These are phyloP conservation scores for Lochmaea crataegi DNA, from an alignment of 2,888 invertebrate species.

Conservation along the genomic window DNA sequence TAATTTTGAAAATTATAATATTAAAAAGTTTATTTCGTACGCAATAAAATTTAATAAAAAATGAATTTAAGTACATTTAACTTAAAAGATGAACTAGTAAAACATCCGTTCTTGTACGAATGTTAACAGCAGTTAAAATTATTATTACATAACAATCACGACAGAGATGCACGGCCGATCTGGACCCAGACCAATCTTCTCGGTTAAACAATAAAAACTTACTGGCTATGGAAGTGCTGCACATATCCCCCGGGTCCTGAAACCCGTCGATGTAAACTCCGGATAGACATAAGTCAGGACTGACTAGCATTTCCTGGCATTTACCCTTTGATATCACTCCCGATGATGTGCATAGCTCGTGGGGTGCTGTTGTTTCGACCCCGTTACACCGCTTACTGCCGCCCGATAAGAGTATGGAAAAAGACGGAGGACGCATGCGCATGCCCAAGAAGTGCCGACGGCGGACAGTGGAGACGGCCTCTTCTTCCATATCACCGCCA, in stretches of 20 bases:
- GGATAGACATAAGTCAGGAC: slow-evolving; percentile 66
- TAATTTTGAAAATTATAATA: no score
- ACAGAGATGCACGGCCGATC: slow-evolving; percentile 35
- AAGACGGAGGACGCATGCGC: slow-evolving; percentile 57
- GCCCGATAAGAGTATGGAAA: slow-evolving; percentile 50
- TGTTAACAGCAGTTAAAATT: background rate
- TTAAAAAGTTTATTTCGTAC: no score
- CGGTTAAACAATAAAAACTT: slow-evolving; percentile 53
- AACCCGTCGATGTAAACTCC: slow-evolving; percentile 67
- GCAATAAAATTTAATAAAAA: no score
- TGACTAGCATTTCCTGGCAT: slow-evolving; percentile 65
- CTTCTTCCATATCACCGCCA: slow-evolving; percentile 19
- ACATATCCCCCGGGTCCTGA: slow-evolving; percentile 67
- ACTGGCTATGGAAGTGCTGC: slow-evolving; percentile 66
- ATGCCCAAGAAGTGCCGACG: slow-evolving; percentile 34
- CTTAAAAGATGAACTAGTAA: no score
- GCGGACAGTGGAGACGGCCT: slow-evolving; percentile 14
- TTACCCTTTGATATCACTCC: slow-evolving; percentile 61
- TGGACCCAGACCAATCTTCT: slow-evolving; percentile 32
- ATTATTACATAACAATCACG: slow-evolving; percentile 39
- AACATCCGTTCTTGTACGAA: no score
- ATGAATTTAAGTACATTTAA: no score
- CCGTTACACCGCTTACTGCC: slow-evolving; percentile 61
- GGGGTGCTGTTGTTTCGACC: slow-evolving; percentile 62
- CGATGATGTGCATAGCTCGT: slow-evolving; percentile 58